Conservation (phyloP, 2,888 invertebrate species). For the Chrysina gloriosa region DNA sequence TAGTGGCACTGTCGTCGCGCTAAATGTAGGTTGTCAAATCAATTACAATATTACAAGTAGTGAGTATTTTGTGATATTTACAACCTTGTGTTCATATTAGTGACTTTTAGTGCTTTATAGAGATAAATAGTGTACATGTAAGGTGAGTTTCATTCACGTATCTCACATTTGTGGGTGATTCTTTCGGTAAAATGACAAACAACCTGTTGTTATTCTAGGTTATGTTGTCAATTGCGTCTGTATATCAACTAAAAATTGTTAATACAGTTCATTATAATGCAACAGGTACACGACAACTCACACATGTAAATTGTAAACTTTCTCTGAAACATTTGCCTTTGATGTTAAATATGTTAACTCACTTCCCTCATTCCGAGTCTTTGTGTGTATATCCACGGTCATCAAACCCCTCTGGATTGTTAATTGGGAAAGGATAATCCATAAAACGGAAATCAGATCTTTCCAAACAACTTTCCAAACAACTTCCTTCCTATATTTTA, state of each 20-base stretch:
- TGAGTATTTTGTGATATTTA: conserved; percentile 29
- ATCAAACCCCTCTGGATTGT: background rate
- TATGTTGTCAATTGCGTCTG: conserved; percentile 27
- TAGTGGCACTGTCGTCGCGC: conserved; percentile 12
- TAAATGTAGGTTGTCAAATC: conserved; percentile 21
- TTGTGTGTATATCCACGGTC: background rate
- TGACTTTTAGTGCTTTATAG: conserved; percentile 26
- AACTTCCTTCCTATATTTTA: no score
- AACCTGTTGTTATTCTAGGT: conserved; percentile 43
- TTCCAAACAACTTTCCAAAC: no score
- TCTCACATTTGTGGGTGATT: background rate
- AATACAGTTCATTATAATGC: conserved; percentile 7
- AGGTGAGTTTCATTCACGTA: conserved; percentile 38
- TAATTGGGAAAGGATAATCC: no score
- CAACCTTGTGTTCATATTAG: conserved; percentile 28
- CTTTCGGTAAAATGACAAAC: background rate
- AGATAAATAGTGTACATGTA: conserved; percentile 23
- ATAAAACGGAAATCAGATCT: no score
- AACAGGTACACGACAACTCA: background rate
- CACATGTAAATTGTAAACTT: background rate
- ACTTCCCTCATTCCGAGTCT: background rate
- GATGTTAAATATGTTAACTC: background rate
- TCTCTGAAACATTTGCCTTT: conserved; percentile 10
- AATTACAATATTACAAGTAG: background rate
- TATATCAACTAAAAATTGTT: conserved; percentile 7